phyloP scores from a whole-genome alignment of 2,888 invertebrate species.

The Phengaris alcon region DNA sequence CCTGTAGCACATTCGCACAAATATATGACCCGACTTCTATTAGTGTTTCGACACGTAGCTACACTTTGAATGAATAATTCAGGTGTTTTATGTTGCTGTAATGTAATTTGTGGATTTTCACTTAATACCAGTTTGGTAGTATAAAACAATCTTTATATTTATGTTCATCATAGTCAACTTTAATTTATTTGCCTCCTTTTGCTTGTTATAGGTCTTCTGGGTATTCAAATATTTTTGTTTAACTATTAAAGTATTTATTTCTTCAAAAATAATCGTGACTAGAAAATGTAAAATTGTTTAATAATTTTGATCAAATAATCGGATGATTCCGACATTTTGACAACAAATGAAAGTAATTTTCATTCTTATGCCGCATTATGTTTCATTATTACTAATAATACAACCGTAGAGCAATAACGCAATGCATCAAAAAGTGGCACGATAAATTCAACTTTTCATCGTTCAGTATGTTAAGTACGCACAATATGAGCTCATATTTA shows the following conservation, averaged over 20 bases:
- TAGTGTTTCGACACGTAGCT: slow-evolving; percentile 23
- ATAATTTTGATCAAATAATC: no score
- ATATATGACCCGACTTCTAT: slow-evolving; percentile 18
- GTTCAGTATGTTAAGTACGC: slow-evolving; percentile 46
- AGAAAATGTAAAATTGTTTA: no score
- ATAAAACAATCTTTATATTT: not conserved
- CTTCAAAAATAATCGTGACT: no score
- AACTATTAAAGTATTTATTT: no score
- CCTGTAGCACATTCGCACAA: slow-evolving; percentile 20
- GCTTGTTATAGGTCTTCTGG: no score
- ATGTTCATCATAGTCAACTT: no score
- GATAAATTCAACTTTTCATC: slow-evolving; percentile 24
- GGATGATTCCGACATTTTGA: not conserved
- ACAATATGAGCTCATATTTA: slow-evolving; percentile 73
- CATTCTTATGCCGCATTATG: slow-evolving; percentile 1
- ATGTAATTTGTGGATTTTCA: slow-evolving; percentile 16
- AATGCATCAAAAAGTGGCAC: slow-evolving; percentile 19
- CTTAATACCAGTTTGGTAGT: not conserved
- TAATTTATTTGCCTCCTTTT: no score
- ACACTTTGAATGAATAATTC: slow-evolving; percentile 19
- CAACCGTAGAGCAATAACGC: not conserved
- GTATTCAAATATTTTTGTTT: no score
- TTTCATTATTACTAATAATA: not conserved
- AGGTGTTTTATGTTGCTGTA: slow-evolving; percentile 1
- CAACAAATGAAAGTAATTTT: not conserved